phyloP scores from a whole-genome alignment of 2,797 vertebrate genomes.

The Rallus crepitans region DNA sequence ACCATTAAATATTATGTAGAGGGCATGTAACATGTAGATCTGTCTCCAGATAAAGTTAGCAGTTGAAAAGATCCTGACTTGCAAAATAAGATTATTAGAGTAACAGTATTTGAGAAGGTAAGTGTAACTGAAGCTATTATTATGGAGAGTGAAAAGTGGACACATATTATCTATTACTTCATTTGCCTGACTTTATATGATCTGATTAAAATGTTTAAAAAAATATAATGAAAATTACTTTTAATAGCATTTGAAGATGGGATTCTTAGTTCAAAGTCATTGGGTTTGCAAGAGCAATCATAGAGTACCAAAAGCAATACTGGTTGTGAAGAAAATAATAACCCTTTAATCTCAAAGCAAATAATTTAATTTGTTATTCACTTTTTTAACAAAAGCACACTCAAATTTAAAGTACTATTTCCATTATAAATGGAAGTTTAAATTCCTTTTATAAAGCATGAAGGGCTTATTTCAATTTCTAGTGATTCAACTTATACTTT shows the following conservation, averaged over 20 bases:
- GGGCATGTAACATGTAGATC: not conserved
- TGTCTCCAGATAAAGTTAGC: not conserved
- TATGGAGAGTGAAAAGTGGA: not conserved
- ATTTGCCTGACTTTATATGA: not conserved
- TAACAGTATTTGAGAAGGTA: not conserved
- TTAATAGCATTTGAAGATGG: not conserved
- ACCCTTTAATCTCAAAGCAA: not conserved
- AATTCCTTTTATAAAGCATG: not conserved
- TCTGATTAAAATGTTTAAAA: conserved; percentile 8
- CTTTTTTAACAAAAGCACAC: not conserved
- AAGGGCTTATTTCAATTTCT: conserved; percentile 3
- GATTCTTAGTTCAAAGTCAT: conserved; percentile 15
- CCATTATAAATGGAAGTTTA: not conserved
- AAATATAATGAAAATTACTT: not conserved
- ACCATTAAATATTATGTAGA: not conserved
- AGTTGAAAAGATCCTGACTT: not conserved
- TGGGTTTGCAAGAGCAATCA: conserved; percentile 1
- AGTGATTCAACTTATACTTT: not conserved
- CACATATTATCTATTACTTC: not conserved
- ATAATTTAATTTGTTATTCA: conserved; percentile 1
- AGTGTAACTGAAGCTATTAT: not conserved
- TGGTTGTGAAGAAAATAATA: not conserved
- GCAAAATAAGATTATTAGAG: not conserved
- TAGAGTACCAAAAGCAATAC: not conserved
- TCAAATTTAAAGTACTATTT: conserved; percentile 17